Base-by-base conservation (phyloP, 2,888 invertebrate species). In the Lepeophtheirus nordmannii region DNA sequence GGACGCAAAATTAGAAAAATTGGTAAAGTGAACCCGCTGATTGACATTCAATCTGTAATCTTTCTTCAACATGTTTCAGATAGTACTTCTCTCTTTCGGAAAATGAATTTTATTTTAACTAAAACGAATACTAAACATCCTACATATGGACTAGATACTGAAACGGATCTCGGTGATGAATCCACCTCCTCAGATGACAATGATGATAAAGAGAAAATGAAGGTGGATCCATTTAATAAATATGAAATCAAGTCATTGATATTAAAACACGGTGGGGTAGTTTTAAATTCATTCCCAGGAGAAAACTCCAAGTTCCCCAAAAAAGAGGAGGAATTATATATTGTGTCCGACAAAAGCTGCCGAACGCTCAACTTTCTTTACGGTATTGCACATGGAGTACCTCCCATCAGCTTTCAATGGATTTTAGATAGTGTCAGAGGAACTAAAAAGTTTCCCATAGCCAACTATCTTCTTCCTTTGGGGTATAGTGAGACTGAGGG, bases 51-150 rank as follows among this genome's bases (percentile, higher is more conserved):
- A 30, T 30, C 30, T 30, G 30, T 30, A 30, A 30, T 30, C 30
- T 7, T 30, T 30, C 30, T 7, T 7, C 30, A 30, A 30, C 30
- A 5, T 30, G 2, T 30, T 30, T 30, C 30, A 30, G 30, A 57
- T 22, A 57, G 57, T 57, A 11, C 11, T 11, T 1, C 10, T n/a
- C 10, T 57, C n/a, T 57, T 57, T 23, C 20, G 23, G n/a, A 23
- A 23, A n/a, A 57, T 57, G 57, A 57, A 57, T 22, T 57, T 57
- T 23, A 57, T 57, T 23, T n/a, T 57, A 23, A 57, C 57, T 10
- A 20, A 57, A 57, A 57, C 57, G 2, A 57, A 57, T 20, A 57
- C 57, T 11, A 22, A 20, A 20, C 20, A 57, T n/a, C 22, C 20
- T n/a, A 14, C 20, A 20, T 57, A 57, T 23, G 30, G 30, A 30